Base-by-base conservation (phyloP, 2,888 invertebrate genomes). In the Parnassius mnemosyne region DNA sequence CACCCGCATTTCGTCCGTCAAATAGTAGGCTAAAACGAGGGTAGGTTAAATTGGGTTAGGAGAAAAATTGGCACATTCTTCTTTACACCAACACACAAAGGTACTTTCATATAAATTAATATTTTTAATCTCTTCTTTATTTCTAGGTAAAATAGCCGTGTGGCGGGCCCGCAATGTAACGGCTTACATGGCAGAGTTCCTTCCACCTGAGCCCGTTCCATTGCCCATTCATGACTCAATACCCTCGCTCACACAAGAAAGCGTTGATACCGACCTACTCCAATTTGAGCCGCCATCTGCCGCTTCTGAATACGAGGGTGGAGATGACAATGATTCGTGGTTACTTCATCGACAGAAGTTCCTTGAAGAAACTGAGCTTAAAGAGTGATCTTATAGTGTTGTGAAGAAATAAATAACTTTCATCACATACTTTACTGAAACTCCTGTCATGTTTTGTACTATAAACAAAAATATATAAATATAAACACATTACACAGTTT, bases 161-260 rank as follows among this genome's bases (percentile, higher is more conserved):
- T 96, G 96, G 96, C 92, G 94, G 5, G 94, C 94, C 0, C 93
- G 95, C 67, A 93, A 93, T 69, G 92, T 95, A 42, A 94, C 94
- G 0, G 88, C 92, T 0, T 96, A 94, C 76, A 93, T 94, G 84
- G 92, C 93, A 3, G 94, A 95, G 55, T 87, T 95, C 67, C 78
- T 96, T 57, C 96, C 96, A 0, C 94, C 94, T 0, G 94, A 94
- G 70, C 94, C 96, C 0, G 89, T 93, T 0, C 94, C 95, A 0
- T 77, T 95, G 50, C 94, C 94, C 0, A 87, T 94, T 5, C 92
- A 93, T 62, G 95, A 95, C 77, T 95, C 95, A 0, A 69, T 92
- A 58, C 92, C 93, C 9, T 93, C 93, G 0, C 75, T 94, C 16
- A 81, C 85, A 0, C 81, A 82, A 53, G 84, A 80, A 68, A 87